These are phyloP conservation scores for Sebastiscus tertius DNA, from an alignment of 2,797 vertebrate genomes.

Conservation along the genomic window DNA sequence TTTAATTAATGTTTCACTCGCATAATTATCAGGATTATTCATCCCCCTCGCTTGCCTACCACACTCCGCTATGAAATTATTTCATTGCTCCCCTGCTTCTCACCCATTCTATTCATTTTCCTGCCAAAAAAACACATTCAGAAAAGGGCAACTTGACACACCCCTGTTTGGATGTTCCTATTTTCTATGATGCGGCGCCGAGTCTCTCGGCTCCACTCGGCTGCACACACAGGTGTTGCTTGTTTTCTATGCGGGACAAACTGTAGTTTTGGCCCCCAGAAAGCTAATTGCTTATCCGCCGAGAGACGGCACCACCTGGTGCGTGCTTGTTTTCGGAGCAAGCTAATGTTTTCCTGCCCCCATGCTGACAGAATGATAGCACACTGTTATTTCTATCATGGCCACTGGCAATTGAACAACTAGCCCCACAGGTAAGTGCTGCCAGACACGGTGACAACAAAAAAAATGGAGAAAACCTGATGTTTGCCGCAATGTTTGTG, in stretches of 20 bases:
- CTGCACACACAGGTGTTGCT: conserved; percentile 64
- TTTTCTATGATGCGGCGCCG: conserved; percentile 44
- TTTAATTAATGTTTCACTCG: conserved; percentile 48
- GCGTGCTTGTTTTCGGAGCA: conserved; percentile 56
- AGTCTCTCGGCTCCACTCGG: conserved; percentile 38
- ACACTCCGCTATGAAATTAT: conserved; percentile 30
- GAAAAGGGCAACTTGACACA: conserved; percentile 61
- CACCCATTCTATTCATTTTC: conserved; percentile 41
- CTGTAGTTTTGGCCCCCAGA: conserved; percentile 51
- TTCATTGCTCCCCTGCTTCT: conserved; percentile 24
- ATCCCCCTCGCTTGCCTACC: conserved; percentile 4
- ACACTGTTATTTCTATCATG: conserved; percentile 70
- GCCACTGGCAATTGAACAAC: conserved; percentile 62
- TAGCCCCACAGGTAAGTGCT: conserved; percentile 73
- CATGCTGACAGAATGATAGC: conserved; percentile 69
- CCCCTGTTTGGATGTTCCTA: conserved; percentile 46
- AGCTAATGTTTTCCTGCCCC: conserved; percentile 62
- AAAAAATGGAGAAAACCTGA: conserved; percentile 55
- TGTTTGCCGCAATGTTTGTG: conserved; percentile 50
- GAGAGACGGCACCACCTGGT: conserved; percentile 62
- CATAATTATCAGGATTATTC: conserved; percentile 32
- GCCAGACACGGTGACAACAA: conserved; percentile 44
- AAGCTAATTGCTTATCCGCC: conserved; percentile 67
- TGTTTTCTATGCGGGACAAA: conserved; percentile 61
- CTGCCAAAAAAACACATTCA: conserved; percentile 31